Conservation (phyloP, 2,888 invertebrate genomes). For the Pantelozetes paolii region DNA sequence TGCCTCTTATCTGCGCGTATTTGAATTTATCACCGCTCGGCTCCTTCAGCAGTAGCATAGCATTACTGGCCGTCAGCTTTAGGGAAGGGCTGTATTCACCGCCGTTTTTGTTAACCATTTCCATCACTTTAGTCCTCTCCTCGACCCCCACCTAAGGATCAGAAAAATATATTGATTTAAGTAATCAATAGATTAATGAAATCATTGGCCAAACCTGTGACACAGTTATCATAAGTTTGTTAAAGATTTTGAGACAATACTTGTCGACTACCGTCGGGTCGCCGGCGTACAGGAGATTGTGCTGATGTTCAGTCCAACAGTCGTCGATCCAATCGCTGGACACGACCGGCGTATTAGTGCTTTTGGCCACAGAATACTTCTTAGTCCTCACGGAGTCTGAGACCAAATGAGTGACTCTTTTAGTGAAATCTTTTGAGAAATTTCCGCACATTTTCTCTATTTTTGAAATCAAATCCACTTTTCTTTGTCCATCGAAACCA, state of each 20-base stretch:
- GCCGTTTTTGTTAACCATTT: conserved; percentile 68
- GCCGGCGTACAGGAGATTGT: conserved; percentile 61
- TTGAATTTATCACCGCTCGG: conserved; percentile 66
- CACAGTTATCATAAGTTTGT: conserved; percentile 70
- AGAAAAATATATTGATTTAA: neutral
- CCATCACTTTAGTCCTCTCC: conserved; percentile 64
- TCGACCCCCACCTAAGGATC: conserved; percentile 55
- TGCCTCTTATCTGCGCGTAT: conserved; percentile 58
- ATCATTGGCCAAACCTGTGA: conserved; percentile 59
- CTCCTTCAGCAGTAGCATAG: conserved; percentile 58
- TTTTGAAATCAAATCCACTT: conserved; percentile 49
- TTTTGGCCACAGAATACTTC: conserved; percentile 61
- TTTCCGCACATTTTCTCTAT: conserved; percentile 54
- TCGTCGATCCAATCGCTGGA: conserved; percentile 70
- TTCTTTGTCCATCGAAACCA: conserved; percentile 50
- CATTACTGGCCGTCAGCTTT: conserved; percentile 55
- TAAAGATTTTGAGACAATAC: conserved; percentile 67
- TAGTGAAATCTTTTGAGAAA: conserved; percentile 51
- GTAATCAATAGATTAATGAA: neutral
- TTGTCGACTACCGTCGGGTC: conserved; percentile 61
- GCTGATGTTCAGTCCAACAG: conserved; percentile 70
- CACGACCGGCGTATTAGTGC: conserved; percentile 68
- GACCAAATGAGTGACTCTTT: conserved; percentile 71
- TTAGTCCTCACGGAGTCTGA: conserved; percentile 58
- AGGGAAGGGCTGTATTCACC: conserved; percentile 60